These are phyloP conservation scores for Hypselothyrea guttata DNA, from an alignment of 2,888 invertebrate species.

Conservation along the genomic window DNA sequence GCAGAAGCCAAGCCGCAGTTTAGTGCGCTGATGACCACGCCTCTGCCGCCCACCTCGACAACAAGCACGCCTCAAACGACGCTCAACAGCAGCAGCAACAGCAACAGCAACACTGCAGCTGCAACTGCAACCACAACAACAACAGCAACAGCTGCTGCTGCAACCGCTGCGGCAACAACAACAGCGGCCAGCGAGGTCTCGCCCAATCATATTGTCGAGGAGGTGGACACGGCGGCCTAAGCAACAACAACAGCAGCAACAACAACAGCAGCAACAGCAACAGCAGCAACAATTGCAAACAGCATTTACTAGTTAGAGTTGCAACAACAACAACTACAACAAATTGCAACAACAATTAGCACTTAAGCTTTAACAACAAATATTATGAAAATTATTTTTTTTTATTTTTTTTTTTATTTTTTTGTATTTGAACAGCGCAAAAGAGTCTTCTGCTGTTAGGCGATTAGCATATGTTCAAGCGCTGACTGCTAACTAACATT, in stretches of 20 bases:
- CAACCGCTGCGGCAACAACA: constrained; percentile 36
- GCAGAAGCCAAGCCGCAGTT: constrained; percentile 32
- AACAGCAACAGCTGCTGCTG: constrained; percentile 22
- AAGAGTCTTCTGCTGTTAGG: neutral
- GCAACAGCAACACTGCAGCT: neutral
- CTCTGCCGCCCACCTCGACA: constrained; percentile 23
- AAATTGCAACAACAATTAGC: constrained; percentile 11
- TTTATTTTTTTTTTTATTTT: neutral
- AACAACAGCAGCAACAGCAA: constrained; percentile 1
- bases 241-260: neutral
- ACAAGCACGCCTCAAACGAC: neutral
- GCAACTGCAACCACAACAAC: constrained; percentile 26
- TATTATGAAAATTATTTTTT: neutral
- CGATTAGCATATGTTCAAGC: too few species aligned
- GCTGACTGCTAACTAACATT: neutral
- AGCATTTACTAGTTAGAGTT: constrained; percentile 61
- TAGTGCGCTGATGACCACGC: constrained; percentile 44
- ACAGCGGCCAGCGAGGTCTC: constrained; percentile 75
- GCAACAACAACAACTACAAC: constrained; percentile 17
- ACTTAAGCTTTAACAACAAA: constrained; percentile 1
- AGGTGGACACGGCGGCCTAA: constrained; percentile 82
- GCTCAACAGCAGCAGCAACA: constrained; percentile 8
- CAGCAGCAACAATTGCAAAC: constrained; percentile 18
- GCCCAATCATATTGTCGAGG: constrained; percentile 82
- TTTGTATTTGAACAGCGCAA: neutral